These are phyloP conservation scores for Camponotus fellah DNA, from an alignment of 2,888 invertebrate species.

Conservation along the genomic window DNA sequence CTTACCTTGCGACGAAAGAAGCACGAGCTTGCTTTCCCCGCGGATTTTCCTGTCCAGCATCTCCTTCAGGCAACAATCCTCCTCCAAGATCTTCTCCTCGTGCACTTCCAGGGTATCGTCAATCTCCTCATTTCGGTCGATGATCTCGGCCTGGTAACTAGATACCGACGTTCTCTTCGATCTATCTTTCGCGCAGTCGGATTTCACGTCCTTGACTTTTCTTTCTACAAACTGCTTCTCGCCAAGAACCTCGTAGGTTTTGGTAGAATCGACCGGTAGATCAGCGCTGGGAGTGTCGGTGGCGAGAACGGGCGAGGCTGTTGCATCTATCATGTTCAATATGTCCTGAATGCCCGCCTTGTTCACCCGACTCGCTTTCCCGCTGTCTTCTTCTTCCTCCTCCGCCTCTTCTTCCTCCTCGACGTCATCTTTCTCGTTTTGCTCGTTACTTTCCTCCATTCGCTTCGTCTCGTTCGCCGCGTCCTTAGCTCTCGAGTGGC, in stretches of 20 bases:
- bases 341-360: conserved; percentile 82
- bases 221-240: conserved; percentile 34
- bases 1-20: conserved; percentile 47
- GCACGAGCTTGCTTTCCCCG: conserved; percentile 28
- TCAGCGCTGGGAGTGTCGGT: conserved; percentile 79
- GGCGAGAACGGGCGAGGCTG: conserved; percentile 79
- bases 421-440: conserved; percentile 56
- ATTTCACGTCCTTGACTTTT: conserved; percentile 41
- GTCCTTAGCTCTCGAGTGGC: conserved; percentile 46
- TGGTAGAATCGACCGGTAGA: conserved; percentile 77
- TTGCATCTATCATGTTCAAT: conserved; percentile 81
- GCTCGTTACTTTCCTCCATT: conserved; percentile 65
- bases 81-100: conserved; percentile 66
- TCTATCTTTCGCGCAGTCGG: conserved; percentile 17
- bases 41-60: conserved; percentile 39
- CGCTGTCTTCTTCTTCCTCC: conserved; percentile 65
- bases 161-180: conserved; percentile 29
- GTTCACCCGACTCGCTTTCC: conserved; percentile 69
- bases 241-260: conserved; percentile 74
- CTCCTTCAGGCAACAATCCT: not conserved
- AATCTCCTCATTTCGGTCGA: conserved; percentile 16
- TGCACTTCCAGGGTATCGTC: conserved; percentile 65
- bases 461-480: conserved; percentile 39
- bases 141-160: conserved; percentile 39
- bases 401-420: conserved; percentile 58